Evolutionary conservation across 2,888 invertebrate species (phyloP).

Genomic region (Hyalella azteca): DNA sequence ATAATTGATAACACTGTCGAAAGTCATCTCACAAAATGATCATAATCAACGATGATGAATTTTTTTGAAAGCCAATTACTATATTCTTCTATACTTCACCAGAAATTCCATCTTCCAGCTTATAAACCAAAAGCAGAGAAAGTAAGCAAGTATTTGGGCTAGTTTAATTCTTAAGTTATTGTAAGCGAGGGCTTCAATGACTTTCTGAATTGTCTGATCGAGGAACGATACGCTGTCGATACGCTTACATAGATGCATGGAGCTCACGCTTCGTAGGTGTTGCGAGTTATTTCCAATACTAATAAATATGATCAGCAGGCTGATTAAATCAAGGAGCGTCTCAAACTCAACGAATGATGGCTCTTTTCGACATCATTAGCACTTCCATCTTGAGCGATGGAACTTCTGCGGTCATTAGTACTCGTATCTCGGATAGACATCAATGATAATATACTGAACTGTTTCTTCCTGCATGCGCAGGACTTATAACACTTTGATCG

Average conservation of each 20-base stretch:
- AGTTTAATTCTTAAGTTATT: neutral
- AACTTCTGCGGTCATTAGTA: conserved; percentile 17
- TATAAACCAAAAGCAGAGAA: no score
- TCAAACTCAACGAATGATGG: conserved; percentile 10
- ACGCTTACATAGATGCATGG: no score
- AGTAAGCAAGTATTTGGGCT: no score
- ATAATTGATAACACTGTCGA: no score
- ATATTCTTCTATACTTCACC: no score
- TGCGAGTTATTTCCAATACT: conserved; percentile 32
- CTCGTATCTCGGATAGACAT: conserved; percentile 21
- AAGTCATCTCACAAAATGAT: no score
- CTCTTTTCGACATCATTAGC: conserved; percentile 34
- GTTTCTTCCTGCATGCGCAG: conserved; percentile 28
- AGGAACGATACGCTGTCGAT: conserved; percentile 4
- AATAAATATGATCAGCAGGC: conserved; percentile 28
- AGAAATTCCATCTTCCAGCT: no score
- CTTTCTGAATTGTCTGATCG: neutral
- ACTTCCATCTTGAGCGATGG: conserved; percentile 34
- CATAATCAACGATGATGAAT: no score
- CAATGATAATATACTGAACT: conserved; percentile 21
- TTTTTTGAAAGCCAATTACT: no score
- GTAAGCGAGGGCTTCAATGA: neutral
- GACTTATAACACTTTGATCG: no score
- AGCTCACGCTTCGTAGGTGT: conserved; percentile 26
- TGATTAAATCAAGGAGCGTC: conserved; percentile 34